Conservation (phyloP, 2,797 vertebrate genomes). For the Leptodactylus fallax region DNA sequence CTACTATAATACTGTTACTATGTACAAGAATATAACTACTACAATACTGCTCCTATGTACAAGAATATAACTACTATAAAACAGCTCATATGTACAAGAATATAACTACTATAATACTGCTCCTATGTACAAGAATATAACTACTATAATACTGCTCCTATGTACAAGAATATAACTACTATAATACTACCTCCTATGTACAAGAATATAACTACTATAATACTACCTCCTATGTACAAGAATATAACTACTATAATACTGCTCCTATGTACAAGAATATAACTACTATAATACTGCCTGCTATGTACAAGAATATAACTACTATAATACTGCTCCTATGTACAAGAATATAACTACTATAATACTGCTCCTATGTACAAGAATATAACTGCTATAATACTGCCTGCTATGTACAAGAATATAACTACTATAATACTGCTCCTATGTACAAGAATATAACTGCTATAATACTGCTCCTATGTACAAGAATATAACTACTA, state of each 20-base stretch:
- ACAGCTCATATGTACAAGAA: too few relatives aligned
- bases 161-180: conserved; percentile 6
- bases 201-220: background rate
- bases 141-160: background rate
- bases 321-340: conserved; percentile 8
- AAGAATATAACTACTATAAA: too few relatives aligned
- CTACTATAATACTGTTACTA: background rate
- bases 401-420: too few relatives aligned
- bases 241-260: conserved; percentile 1
- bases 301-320: conserved; percentile 7
- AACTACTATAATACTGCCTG: conserved; percentile 6
- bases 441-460: conserved; percentile 6
- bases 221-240: background rate
- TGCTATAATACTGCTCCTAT: background rate
- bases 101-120: too few relatives aligned
- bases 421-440: too few relatives aligned
- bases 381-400: too few relatives aligned
- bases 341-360: too few relatives aligned
- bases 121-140: background rate
- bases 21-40: background rate
- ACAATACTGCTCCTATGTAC: too few relatives aligned
- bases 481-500: background rate
- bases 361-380: too few relatives aligned
- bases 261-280: too few relatives aligned
- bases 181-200: conserved; percentile 6